These are phyloP conservation scores for Prionace glauca DNA, from an alignment of 2,797 vertebrate genomes.

Conservation along the genomic window DNA sequence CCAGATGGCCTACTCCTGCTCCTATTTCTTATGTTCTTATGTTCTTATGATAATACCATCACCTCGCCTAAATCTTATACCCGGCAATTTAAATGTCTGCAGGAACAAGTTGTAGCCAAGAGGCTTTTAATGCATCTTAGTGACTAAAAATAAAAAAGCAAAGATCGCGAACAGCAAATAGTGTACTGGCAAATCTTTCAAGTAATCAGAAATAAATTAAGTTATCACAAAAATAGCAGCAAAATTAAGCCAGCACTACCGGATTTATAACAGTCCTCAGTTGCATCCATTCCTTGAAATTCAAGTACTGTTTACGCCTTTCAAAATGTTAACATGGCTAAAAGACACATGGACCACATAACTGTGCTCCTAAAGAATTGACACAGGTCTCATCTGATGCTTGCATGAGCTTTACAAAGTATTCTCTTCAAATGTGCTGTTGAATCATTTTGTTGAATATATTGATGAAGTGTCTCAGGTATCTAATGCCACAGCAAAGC, in stretches of 20 bases:
- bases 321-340: background rate
- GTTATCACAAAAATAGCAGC: conserved; percentile 22
- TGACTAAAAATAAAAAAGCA: background rate
- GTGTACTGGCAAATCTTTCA: conserved; percentile 19
- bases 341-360: background rate
- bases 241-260: background rate
- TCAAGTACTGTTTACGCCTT: background rate
- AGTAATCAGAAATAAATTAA: conserved; percentile 29
- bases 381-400: background rate
- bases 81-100: background rate
- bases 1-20: too few relatives aligned
- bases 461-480: background rate
- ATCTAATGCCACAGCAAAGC: background rate
- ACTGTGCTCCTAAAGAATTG: background rate
- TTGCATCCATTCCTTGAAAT: background rate
- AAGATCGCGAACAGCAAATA: background rate
- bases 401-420: background rate
- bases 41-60: too few relatives aligned
- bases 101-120: too few relatives aligned
- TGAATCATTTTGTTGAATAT: background rate
- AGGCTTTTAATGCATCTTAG: background rate
- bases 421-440: background rate
- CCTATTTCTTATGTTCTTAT: too few relatives aligned
- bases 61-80: too few relatives aligned
- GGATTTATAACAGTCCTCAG: background rate